phyloP scores from a whole-genome alignment of 2,888 invertebrate species.

The Pelosia muscerda region DNA sequence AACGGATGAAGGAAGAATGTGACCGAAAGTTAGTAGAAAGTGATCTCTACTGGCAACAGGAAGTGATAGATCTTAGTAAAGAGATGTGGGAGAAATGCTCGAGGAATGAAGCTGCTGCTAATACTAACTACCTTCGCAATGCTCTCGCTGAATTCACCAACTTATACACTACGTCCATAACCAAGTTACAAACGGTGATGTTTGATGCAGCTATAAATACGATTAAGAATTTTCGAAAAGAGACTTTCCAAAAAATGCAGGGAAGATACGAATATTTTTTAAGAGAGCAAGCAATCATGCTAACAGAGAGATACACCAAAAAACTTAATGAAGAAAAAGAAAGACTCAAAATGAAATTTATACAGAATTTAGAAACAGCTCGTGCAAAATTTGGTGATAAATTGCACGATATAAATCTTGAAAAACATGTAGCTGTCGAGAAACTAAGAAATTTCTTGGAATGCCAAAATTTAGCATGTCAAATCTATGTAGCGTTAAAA shows the following conservation, averaged over 20 bases:
- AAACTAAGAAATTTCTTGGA: slow-evolving; percentile 69
- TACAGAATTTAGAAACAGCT: slow-evolving; percentile 56
- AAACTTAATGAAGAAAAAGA: slow-evolving; percentile 63
- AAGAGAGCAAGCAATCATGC: slow-evolving; percentile 67
- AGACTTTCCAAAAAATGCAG: slow-evolving; percentile 64
- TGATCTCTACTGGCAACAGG: slow-evolving; percentile 67
- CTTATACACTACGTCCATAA: slow-evolving; percentile 66
- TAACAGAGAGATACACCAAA: slow-evolving; percentile 66
- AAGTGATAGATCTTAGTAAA: slow-evolving; percentile 50
- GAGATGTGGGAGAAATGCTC: slow-evolving; percentile 59
- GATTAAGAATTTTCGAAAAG: slow-evolving; percentile 60
- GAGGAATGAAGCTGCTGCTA: slow-evolving; percentile 53
- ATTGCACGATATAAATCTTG: slow-evolving; percentile 73
- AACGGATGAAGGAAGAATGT: slow-evolving; percentile 60
- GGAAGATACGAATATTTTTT: slow-evolving; percentile 58
- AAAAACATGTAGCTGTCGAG: slow-evolving; percentile 75
- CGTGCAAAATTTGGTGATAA: slow-evolving; percentile 51
- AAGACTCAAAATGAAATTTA: slow-evolving; percentile 64
- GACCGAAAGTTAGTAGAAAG: slow-evolving; percentile 56
- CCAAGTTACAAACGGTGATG: slow-evolving; percentile 68
- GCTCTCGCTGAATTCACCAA: slow-evolving; percentile 67
- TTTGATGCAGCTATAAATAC: slow-evolving; percentile 65
- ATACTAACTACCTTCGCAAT: slow-evolving; percentile 62
- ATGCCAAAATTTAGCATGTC: slow-evolving; percentile 79
- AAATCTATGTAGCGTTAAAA: slow-evolving; percentile 78